Evolutionary conservation across 1,140 invertebrate genomes (phyloP), one percentile per base, ranked within the genome.

Genomic region (Drosophila nigrodunni): DNA sequence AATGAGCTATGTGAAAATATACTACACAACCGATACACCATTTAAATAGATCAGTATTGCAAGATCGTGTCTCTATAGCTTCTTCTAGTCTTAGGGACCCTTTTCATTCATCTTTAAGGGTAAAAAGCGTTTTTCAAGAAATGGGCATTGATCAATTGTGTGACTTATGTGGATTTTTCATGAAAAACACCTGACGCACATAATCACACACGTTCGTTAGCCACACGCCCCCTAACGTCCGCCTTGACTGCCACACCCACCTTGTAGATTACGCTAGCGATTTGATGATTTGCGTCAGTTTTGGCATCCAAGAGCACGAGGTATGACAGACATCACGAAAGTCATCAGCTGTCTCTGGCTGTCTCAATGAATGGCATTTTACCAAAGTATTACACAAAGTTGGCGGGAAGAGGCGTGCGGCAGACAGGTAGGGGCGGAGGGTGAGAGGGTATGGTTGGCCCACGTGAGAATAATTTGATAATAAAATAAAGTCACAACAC

Each of bases 401-500:
- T 2, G 3, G 2, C 0, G 52, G 15, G 15, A n/a, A 13, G 58
- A 1, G 30, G 13, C 9, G 44, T 10, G 30, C 2, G 5, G 35
- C 4, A 55, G 7, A 11, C 35, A 52, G 15, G 35, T 7, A 18
- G 47, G 46, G 30, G 9, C 6, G 41, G 41, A n/a, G 41, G 11
- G 25, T 30, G 3, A 5, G 2, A n/a, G 41, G 41, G n/a, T 43
- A n/a, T 43, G 41, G 4, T 7, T 6, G 11, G 10, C 5, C 70
- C 78, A 80, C 66, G 78, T 81, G 78, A 78, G 64, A 43, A 13
- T n/a, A 25, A 35, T 13, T 34, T 54, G 11, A 34, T 7, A 10
- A 39, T 1, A 3, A 43, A 13, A 10, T 15, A 47, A 47, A 47
- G 7, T 21, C 46, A 47, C 9, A 43, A 13, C 52, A 50, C 49